Conservation (phyloP, 2,113 vertebrate species). For the Pitta sordida region DNA sequence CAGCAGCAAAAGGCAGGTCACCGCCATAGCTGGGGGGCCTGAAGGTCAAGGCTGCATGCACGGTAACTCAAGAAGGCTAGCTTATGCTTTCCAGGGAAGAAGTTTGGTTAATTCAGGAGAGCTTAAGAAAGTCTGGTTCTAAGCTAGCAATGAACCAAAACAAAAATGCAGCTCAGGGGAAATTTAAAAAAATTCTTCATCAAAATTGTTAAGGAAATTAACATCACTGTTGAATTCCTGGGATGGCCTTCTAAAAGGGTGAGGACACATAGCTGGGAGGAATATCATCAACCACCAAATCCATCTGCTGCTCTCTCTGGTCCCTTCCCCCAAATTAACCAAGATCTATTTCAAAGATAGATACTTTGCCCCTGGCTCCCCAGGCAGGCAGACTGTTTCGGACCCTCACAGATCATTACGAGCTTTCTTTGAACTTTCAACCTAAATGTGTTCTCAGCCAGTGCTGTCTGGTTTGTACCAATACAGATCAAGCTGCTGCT, state of each 20-base stretch:
- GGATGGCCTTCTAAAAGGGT: neutral
- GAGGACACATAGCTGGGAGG: neutral
- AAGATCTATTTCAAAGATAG: neutral
- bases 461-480: neutral
- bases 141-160: neutral
- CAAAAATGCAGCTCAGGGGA: neutral
- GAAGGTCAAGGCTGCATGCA: neutral
- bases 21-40: neutral
- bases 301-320: neutral
- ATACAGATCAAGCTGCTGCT: neutral
- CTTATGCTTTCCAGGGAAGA: neutral
- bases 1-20: neutral
- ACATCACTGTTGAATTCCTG: neutral
- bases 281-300: neutral
- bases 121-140: neutral
- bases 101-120: neutral
- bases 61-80: neutral
- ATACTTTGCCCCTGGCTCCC: neutral
- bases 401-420: neutral
- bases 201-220: neutral
- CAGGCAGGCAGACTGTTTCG: neutral
- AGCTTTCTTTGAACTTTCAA: neutral
- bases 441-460: neutral
- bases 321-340: neutral
- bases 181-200: rapidly evolving